Evolutionary conservation across 2,888 invertebrate genomes (phyloP).

Genomic region (Drosophila melanosoma): DNA sequence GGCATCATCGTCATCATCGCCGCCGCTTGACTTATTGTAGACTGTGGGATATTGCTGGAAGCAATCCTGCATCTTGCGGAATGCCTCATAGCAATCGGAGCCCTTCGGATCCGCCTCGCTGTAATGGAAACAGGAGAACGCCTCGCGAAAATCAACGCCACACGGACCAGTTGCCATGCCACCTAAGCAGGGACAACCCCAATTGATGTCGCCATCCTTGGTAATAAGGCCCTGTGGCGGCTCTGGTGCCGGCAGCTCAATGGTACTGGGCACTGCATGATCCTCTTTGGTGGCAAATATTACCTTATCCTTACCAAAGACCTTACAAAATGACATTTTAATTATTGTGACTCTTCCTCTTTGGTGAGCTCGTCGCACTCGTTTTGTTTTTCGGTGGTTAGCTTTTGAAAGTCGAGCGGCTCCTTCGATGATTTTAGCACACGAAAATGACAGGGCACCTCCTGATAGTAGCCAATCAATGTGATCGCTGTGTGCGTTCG

Average conservation of each 20-base stretch:
- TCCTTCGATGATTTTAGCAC: slow-evolving; percentile 86
- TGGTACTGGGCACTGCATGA: slow-evolving; percentile 90
- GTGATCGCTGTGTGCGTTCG: slow-evolving; percentile 87
- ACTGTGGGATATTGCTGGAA: slow-evolving; percentile 94
- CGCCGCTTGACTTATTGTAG: slow-evolving; percentile 90
- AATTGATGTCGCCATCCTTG: slow-evolving; percentile 95
- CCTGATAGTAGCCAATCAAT: slow-evolving; percentile 86
- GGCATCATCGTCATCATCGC: slow-evolving; percentile 86
- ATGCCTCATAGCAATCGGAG: slow-evolving; percentile 95
- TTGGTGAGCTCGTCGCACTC: slow-evolving; percentile 12
- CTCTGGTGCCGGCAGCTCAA: slow-evolving; percentile 89
- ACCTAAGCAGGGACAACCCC: slow-evolving; percentile 98
- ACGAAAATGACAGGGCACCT: slow-evolving; percentile 86
- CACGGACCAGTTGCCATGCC: slow-evolving; percentile 99
- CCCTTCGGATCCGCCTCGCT: slow-evolving; percentile 96
- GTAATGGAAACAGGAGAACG: slow-evolving; percentile 97
- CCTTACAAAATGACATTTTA: slow-evolving; percentile 84
- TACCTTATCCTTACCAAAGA: slow-evolving; percentile 91
- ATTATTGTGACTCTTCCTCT: background rate
- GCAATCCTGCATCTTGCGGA: slow-evolving; percentile 95
- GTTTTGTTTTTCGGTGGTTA: slow-evolving; percentile 13
- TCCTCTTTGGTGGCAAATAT: slow-evolving; percentile 93
- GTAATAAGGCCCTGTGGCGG: slow-evolving; percentile 92
- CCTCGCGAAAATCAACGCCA: slow-evolving; percentile 95
- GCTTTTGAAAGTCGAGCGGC: slow-evolving; percentile 56